These are phyloP conservation scores for Lepus europaeus DNA, from an alignment of 2,113 vertebrate genomes.

Conservation along the genomic window DNA sequence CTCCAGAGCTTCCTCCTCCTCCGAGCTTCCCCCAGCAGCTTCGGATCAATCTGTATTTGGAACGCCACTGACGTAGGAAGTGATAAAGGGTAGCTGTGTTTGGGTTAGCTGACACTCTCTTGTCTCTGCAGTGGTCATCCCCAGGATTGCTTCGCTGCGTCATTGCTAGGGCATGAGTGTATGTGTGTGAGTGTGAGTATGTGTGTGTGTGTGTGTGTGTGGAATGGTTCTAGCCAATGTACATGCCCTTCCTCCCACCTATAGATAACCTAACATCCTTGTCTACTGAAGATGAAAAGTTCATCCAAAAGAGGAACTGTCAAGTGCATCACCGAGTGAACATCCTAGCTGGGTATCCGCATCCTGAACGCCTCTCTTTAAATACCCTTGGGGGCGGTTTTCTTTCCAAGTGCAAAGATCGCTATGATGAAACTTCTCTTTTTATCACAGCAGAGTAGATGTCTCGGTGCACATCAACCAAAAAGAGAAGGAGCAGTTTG, in stretches of 20 bases:
- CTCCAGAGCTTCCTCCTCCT: background rate
- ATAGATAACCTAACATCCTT: conserved; percentile 15
- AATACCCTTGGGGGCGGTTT: conserved; percentile 55
- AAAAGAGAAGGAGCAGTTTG: conserved; percentile 69
- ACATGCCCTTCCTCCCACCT: background rate
- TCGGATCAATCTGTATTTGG: conserved; percentile 38
- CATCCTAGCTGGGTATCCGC: background rate
- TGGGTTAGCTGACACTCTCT: conserved; percentile 60
- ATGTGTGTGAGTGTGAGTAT: background rate
- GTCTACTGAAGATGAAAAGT: background rate
- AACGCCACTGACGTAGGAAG: conserved; percentile 52
- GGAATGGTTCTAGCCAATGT: background rate
- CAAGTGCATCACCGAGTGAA: background rate
- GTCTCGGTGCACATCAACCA: conserved; percentile 76
- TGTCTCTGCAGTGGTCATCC: conserved; percentile 59
- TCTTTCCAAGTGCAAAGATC: conserved; percentile 71
- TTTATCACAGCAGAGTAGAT: conserved; percentile 63
- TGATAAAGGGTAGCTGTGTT: conserved; percentile 47
- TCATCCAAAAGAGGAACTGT: conserved; percentile 1
- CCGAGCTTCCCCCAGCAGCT: background rate
- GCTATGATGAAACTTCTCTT: conserved; percentile 52
- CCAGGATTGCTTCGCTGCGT: conserved; percentile 18
- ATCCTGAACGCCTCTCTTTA: conserved; percentile 29
- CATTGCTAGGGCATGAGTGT: conserved; percentile 12
- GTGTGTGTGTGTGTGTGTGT: conserved; percentile 16